Percentiles rank a stretch among this genome's conserved stretches.
These are phyloP conservation scores for Pyrgus malvae DNA, from an alignment of 2,888 invertebrate genomes.

Conservation along the genomic window DNA sequence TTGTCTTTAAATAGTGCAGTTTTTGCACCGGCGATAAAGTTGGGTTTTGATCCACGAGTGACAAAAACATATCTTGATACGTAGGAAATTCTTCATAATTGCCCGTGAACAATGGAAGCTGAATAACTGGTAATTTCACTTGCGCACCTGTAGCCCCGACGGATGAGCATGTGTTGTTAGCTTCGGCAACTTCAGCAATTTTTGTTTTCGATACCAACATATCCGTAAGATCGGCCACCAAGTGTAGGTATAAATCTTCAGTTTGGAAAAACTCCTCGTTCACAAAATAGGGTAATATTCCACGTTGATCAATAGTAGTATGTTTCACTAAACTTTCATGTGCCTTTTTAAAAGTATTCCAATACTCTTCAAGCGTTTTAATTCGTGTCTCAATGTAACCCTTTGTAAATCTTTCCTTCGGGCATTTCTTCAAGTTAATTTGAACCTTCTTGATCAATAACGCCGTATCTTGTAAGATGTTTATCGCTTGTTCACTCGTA, in stretches of 20 bases:
- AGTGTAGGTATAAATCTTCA: conserved; percentile 23
- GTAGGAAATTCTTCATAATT: not conserved
- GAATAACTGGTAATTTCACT: not conserved
- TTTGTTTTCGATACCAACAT: not conserved
- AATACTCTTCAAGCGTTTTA: conserved; percentile 17
- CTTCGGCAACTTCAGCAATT: not conserved
- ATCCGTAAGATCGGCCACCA: conserved; percentile 9
- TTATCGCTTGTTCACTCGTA: conserved; percentile 1
- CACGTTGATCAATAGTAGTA: conserved; percentile 7
- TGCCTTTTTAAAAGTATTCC: conserved; percentile 17
- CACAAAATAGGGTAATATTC: conserved; percentile 19
- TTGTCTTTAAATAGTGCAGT: conserved; percentile 33
- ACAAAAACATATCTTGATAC: not conserved
- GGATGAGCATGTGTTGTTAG: not conserved
- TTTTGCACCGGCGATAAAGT: conserved; percentile 30
- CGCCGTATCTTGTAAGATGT: conserved; percentile 22
- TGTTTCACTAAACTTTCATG: conserved; percentile 19
- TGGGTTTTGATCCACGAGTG: not conserved
- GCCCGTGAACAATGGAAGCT: not conserved
- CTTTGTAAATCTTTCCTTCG: conserved; percentile 24
- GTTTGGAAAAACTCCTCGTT: conserved; percentile 24
- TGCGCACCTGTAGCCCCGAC: not conserved
- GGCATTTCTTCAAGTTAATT: conserved; percentile 29
- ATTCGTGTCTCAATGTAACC: conserved; percentile 27
- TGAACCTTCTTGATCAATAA: conserved; percentile 21